Evolutionary conservation across 2,888 invertebrate species (phyloP), one percentile per base, ranked within the genome.

Genomic region (Macropis europaea): DNA sequence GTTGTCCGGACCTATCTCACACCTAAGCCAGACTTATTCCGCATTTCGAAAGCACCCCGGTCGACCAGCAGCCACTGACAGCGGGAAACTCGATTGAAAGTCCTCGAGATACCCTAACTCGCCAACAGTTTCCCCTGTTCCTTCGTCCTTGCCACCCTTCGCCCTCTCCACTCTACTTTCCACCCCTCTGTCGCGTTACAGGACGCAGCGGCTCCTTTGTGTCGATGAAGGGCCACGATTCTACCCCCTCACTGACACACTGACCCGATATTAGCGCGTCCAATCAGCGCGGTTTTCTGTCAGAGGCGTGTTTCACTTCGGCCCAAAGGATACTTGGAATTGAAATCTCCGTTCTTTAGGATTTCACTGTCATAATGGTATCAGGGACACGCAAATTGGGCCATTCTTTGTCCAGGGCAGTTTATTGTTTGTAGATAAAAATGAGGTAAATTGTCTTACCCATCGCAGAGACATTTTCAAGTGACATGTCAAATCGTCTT

Each of bases 181-280:
- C 74, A 52, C 74, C 71, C 73, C 71, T 57, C 22, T 17, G 76
- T 60, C 54, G 47, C 60, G 42, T 69, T 32, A 34, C 66, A 50
- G 66, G 66, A 66, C 43, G 26, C 70, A 32, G 28, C 19, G 50
- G 15, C 68, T 61, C 63, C 63, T 76, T 60, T 74, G 66, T 73
- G 50, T 45, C 57, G 15, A 15, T 24, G 32, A 53, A 42, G 52
- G 61, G 24, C 68, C 70, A 74, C 76, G 40, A 48, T 66, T 50
- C 57, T 36, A 15, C 24, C 30, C 56, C 32, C 68, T 43, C 42
- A 74, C 79, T 86, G 87, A 80, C 86, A 85, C 83, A 87, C 85
- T 87, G 86, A 87, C 87, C 87, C 81, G 81, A 77, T 86, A 82
- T 66, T 72, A 72, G 61, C 70, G 53, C 54, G 34, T 17, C 63